Conservation (phyloP, 2,113 vertebrate species). For the Andinoacara biseriatus region DNA sequence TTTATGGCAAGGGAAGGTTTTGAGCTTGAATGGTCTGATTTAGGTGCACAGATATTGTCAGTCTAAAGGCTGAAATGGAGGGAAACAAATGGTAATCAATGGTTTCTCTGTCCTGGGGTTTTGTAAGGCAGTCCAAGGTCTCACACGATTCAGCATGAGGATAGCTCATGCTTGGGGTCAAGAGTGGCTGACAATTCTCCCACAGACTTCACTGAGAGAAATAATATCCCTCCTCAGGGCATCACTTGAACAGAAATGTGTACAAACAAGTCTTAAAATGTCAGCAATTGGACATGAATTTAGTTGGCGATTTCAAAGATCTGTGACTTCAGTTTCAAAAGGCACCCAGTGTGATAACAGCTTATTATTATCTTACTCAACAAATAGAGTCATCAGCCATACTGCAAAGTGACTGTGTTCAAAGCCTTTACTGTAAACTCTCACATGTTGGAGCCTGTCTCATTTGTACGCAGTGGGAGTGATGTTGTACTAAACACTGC, state of each 20-base stretch:
- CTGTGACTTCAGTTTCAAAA: slow-evolving; percentile 33
- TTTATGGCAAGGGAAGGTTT: slow-evolving; percentile 39
- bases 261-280: slow-evolving; percentile 53
- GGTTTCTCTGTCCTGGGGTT: slow-evolving; percentile 68
- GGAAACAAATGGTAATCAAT: slow-evolving; percentile 66
- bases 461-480: slow-evolving; percentile 63
- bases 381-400: slow-evolving; percentile 56
- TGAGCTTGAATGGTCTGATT: slow-evolving; percentile 32
- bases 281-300: slow-evolving; percentile 13
- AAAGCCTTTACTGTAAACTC: slow-evolving; percentile 54
- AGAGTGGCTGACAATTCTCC: slow-evolving; percentile 60
- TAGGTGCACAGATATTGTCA: slow-evolving; percentile 43
- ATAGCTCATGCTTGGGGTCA: slow-evolving; percentile 68
- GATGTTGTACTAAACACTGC: slow-evolving; percentile 70
- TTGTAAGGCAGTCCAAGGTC: slow-evolving; percentile 62
- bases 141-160: slow-evolving; percentile 71
- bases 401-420: slow-evolving; percentile 59
- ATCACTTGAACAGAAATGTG: slow-evolving; percentile 50
- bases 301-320: slow-evolving; percentile 11
- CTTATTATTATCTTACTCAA: slow-evolving; percentile 32
- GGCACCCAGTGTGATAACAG: slow-evolving; percentile 1
- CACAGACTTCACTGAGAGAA: slow-evolving; percentile 47
- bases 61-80: slow-evolving; percentile 43
- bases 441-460: slow-evolving; percentile 63
- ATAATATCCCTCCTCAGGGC: slow-evolving; percentile 45